phyloP scores from a whole-genome alignment of 2,113 vertebrate species.

The Aspiorhynchus laticeps region DNA sequence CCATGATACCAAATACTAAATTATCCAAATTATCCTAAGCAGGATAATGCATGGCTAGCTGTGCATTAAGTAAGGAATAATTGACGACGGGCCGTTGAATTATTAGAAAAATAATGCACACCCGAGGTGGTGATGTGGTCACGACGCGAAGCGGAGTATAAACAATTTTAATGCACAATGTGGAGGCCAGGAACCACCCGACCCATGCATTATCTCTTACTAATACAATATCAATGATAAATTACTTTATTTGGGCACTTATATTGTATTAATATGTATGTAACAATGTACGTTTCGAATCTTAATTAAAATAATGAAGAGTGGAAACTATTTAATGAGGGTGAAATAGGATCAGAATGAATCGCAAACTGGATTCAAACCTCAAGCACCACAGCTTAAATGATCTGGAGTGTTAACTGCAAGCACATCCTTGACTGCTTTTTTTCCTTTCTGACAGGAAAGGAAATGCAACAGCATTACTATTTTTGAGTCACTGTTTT shows the following conservation, averaged over 20 bases:
- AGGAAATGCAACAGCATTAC: not conserved
- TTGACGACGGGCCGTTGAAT: no score
- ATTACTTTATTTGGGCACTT: not conserved
- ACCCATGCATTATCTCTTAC: no score
- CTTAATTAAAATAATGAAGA: not conserved
- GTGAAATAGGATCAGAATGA: not conserved
- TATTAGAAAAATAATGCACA: no score
- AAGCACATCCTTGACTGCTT: not conserved
- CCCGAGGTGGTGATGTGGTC: no score
- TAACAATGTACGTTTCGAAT: not conserved
- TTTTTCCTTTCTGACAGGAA: not conserved
- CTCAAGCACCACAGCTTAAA: not conserved
- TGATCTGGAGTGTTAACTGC: not conserved
- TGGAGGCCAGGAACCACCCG: no score
- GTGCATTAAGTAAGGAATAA: no score
- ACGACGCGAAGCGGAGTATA: no score
- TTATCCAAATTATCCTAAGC: no score
- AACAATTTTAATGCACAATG: no score
- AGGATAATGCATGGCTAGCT: no score
- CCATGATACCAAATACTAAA: no score
- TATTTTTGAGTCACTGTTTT: conserved; percentile 27
- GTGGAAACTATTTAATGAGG: not conserved
- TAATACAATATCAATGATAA: not conserved
- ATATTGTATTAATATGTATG: not conserved
- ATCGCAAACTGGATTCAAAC: not conserved